A percentile compares a stretch with the other conserved stretches of the same genome.
Evolutionary conservation across 1,140 invertebrate species (phyloP).

Genomic region (Penaeus japonicus): DNA sequence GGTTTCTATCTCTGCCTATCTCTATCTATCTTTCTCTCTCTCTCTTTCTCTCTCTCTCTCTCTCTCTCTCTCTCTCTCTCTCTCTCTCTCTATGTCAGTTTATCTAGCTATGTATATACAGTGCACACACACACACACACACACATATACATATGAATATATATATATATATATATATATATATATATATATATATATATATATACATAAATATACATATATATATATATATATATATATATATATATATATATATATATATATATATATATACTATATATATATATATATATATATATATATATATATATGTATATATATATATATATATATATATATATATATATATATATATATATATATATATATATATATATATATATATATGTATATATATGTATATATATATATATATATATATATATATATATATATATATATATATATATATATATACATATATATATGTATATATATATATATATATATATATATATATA

Average conservation of each 20-base stretch:
- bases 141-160: background rate
- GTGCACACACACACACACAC: too few species aligned
- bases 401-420: background rate
- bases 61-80: too few species aligned
- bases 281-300: background rate
- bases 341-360: background rate
- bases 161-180: background rate
- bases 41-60: too few species aligned
- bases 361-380: background rate
- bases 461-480: background rate
- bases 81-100: too few species aligned
- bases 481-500: too few species aligned
- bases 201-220: background rate
- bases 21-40: too few species aligned
- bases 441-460: background rate
- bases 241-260: background rate
- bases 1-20: too few species aligned
- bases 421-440: background rate
- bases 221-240: background rate
- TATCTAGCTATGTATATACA: too few species aligned
- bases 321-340: too few species aligned
- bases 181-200: constrained; percentile 4
- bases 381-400: background rate
- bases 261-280: background rate
- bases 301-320: too few species aligned